Evolutionary conservation across 1,140 invertebrate genomes (phyloP), one percentile per base, ranked within the genome.

Genomic region (Drosophila subpulchrella): DNA sequence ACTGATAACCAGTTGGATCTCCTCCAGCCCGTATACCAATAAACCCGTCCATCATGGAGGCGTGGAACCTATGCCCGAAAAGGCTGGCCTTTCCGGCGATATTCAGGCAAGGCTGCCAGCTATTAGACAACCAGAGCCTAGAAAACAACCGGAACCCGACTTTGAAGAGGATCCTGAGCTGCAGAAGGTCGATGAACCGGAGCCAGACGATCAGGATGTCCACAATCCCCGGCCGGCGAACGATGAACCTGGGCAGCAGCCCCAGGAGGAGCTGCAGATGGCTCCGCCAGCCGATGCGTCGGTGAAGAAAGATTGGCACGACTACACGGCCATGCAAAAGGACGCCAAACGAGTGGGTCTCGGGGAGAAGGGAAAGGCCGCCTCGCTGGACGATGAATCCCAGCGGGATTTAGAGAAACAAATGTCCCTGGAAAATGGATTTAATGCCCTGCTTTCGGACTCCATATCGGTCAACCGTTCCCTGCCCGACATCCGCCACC

Each of bases 361-460:
- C 13, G 97, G 97, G 4, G 95, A 97, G 75, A 94, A 95, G 70
- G 97, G 97, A 3, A 92, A 93, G 48, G 93, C 95, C 3, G 96
- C 96, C 13, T 81, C 93, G 1, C 70, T 94, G 57, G 96, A 97
- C 57, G 94, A 97, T 71, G 93, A 95, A 75, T 85, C 95, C 17
- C 95, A 96, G 79, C 94, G 96, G 70, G 96, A 96, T 54, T 97
- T 66, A n/a, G 91, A 92, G 54, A 63, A 58, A 1, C 73, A 44
- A 11, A 75, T 90, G 54, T 92, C 91, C 11, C 47, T 92, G 6
- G 77, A 92, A 15, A 92, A 98, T 92, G 97, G 97, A 4, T 98
- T 98, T 86, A 98, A 99, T 93, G 95, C 97, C 36, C 93, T 97
- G 44, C 94, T 97, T 2, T 98, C 97, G 91, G 97, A 98, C 91